A percentile compares a stretch with the other conserved stretches of the same genome.
These are phyloP conservation scores for Matsumyia berberina DNA, from an alignment of 2,888 invertebrate genomes.

Conservation along the genomic window DNA sequence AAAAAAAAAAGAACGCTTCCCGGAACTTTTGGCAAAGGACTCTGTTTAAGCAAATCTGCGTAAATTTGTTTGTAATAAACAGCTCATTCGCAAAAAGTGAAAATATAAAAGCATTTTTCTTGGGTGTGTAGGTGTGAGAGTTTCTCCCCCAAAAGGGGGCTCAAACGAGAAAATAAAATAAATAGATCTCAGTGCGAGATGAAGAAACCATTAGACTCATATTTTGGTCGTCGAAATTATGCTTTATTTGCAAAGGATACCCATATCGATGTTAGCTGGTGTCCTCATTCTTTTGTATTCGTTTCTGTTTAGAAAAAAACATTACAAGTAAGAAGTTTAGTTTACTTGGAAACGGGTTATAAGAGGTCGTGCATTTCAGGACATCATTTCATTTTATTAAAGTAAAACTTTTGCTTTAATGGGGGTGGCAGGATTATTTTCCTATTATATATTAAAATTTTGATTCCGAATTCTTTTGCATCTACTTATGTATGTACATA, in stretches of 20 bases:
- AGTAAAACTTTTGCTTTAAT: not conserved
- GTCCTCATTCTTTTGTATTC: conserved; percentile 16
- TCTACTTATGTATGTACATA: no score
- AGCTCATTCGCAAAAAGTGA: conserved; percentile 59
- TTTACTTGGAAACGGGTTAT: not conserved
- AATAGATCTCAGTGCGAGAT: conserved; percentile 38
- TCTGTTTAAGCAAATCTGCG: conserved; percentile 58
- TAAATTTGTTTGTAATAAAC: conserved; percentile 62
- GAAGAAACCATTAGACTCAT: conserved; percentile 44
- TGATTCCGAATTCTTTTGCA: no score
- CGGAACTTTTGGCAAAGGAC: conserved; percentile 54
- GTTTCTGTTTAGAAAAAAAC: not conserved
- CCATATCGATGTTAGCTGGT: conserved; percentile 12
- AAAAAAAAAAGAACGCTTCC: conserved; percentile 19
- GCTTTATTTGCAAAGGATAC: conserved; percentile 47
- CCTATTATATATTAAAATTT: no score
- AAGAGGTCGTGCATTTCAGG: not conserved
- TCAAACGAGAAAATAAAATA: conserved; percentile 6
- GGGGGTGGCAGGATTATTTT: not conserved
- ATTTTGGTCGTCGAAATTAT: conserved; percentile 47
- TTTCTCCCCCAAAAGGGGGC: not conserved
- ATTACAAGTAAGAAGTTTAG: not conserved
- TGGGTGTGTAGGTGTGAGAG: conserved; percentile 13
- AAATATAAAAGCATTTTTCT: conserved; percentile 36
- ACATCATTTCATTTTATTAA: not conserved